phyloP scores from a whole-genome alignment of 2,888 invertebrate genomes.

The Chrysolina oricalcia region DNA sequence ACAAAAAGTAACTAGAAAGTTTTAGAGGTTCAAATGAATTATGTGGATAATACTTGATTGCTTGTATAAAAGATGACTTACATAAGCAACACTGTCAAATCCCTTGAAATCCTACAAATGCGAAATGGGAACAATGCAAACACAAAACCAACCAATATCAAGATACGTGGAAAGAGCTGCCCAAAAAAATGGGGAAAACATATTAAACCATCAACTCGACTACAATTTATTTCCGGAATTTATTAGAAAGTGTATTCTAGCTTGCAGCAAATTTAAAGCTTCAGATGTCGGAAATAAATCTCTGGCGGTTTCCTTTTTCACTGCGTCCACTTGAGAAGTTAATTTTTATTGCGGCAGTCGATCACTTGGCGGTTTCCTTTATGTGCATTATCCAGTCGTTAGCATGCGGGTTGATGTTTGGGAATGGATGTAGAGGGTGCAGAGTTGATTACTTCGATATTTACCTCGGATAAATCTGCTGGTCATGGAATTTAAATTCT shows the following conservation, averaged over 20 bases:
- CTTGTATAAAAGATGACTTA: neutral
- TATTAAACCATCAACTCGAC: neutral
- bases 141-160: neutral
- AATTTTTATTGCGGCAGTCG: neutral
- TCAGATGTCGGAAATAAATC: neutral
- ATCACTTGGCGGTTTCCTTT: neutral
- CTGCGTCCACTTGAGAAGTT: conserved; percentile 1
- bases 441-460: neutral
- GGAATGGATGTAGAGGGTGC: neutral
- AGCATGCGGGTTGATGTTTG: neutral
- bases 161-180: neutral
- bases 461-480: too few relatives aligned
- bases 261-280: neutral
- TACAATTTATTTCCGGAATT: neutral
- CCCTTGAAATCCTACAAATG: neutral
- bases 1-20: too few relatives aligned
- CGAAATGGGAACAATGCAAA: neutral
- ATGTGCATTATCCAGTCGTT: neutral
- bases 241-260: neutral
- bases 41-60: neutral
- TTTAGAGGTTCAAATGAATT: neutral
- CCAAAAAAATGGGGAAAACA: neutral
- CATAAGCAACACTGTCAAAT: neutral
- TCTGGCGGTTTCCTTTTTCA: neutral
- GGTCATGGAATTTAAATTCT: too few relatives aligned